These are phyloP conservation scores for Neopelma chrysocephalum DNA, from an alignment of 2,797 vertebrate genomes.

Conservation along the genomic window DNA sequence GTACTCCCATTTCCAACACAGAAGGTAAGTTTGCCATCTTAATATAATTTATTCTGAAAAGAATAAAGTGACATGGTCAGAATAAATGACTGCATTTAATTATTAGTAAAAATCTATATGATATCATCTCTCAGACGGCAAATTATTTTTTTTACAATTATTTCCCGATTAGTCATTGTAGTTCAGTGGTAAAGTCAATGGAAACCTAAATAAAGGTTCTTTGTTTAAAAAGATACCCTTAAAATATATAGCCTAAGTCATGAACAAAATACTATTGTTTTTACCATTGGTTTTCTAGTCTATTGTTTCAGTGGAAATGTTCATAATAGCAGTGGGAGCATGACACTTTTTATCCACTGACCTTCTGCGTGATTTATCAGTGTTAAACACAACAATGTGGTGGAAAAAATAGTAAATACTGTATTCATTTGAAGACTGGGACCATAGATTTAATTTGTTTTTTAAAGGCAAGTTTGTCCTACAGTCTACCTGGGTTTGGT, in stretches of 20 bases:
- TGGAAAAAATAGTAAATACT: neutral
- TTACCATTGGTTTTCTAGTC: neutral
- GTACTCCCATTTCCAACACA: conserved; percentile 87
- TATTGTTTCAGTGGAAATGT: neutral
- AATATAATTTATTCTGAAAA: neutral
- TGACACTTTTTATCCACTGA: neutral
- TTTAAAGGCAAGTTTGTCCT: neutral
- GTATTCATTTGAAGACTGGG: neutral
- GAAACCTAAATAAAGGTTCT: neutral
- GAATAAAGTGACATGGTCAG: neutral
- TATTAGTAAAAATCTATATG: neutral
- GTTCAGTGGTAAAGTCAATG: neutral
- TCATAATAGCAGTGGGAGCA: neutral
- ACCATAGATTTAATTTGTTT: neutral
- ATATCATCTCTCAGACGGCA: neutral
- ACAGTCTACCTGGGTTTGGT: neutral
- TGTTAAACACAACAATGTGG: neutral
- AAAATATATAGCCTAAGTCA: neutral
- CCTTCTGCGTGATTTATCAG: neutral
- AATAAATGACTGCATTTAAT: neutral
- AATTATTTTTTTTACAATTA: neutral
- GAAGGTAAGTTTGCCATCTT: conserved; percentile 84
- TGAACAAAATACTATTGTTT: neutral
- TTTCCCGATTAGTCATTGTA: neutral
- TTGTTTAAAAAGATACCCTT: neutral